Percentiles rank a stretch among this genome's conserved stretches.
Conservation (phyloP, 2,888 invertebrate genomes). For the Troilus luridus region DNA sequence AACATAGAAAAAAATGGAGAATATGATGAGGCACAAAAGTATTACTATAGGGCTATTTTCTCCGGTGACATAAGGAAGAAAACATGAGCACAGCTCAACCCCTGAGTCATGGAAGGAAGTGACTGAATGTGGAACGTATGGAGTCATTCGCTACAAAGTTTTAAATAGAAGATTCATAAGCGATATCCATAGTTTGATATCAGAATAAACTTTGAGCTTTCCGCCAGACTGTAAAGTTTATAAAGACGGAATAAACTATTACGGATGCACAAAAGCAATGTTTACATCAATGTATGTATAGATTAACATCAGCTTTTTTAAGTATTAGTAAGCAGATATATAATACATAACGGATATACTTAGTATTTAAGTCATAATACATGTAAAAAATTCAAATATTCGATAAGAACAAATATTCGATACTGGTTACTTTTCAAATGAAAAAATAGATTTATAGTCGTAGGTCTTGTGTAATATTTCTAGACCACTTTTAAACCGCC, state of each 20-base stretch:
- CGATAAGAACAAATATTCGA: too few species aligned
- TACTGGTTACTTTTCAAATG: neutral
- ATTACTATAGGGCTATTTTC: neutral
- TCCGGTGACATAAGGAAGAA: constrained; percentile 15
- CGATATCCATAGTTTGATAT: neutral
- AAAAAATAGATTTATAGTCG: neutral
- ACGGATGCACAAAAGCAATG: neutral
- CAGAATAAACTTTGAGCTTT: neutral
- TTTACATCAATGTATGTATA: neutral
- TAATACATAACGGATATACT: too few species aligned
- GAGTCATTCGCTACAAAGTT: neutral
- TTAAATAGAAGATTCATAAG: neutral
- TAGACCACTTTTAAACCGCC: neutral
- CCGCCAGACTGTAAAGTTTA: neutral
- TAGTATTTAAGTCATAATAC: too few species aligned
- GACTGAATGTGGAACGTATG: constrained; percentile 26
- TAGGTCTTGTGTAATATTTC: constrained; percentile 10
- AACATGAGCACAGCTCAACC: neutral
- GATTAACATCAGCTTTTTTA: neutral
- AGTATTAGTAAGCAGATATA: neutral
- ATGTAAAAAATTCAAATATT: neutral
- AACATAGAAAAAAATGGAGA: neutral
- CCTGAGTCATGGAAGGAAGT: constrained; percentile 33
- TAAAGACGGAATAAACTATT: neutral
- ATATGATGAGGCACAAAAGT: neutral